Evolutionary conservation across 2,113 vertebrate species (phyloP).

Genomic region (Ceuthmochares aereus): DNA sequence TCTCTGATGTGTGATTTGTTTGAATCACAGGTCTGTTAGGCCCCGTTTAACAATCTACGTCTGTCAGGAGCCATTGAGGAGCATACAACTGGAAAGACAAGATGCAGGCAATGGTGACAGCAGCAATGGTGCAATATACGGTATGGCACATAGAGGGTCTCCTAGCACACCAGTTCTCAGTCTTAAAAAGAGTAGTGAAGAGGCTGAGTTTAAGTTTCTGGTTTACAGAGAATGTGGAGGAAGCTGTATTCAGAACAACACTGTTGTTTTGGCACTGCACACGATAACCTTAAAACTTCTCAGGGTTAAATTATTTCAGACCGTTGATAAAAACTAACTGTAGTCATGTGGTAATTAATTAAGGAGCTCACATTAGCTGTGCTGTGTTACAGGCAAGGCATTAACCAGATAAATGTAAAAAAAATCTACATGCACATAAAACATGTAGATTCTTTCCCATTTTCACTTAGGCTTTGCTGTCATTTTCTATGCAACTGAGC

Average conservation of each 20-base stretch:
- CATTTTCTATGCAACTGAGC: background rate
- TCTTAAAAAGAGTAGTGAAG: accelerated
- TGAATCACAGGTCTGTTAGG: slow-evolving; percentile 83
- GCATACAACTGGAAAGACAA: slow-evolving; percentile 79
- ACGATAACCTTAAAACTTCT: background rate
- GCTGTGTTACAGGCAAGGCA: background rate
- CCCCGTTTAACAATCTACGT: slow-evolving; percentile 91
- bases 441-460: background rate
- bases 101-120: slow-evolving; percentile 77
- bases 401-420: background rate
- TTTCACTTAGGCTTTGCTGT: background rate
- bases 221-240: accelerated
- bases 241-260: accelerated
- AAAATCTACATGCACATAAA: background rate
- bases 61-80: slow-evolving; percentile 82
- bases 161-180: too few relatives aligned
- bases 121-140: slow-evolving; percentile 83
- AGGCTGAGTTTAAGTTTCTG: background rate
- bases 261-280: background rate
- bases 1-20: accelerated
- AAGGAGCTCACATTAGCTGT: background rate
- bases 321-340: background rate
- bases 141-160: slow-evolving; percentile 40
- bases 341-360: background rate
- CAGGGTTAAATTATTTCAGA: background rate